Conservation (phyloP, 2,113 vertebrate species). For the Cavia aperea region DNA sequence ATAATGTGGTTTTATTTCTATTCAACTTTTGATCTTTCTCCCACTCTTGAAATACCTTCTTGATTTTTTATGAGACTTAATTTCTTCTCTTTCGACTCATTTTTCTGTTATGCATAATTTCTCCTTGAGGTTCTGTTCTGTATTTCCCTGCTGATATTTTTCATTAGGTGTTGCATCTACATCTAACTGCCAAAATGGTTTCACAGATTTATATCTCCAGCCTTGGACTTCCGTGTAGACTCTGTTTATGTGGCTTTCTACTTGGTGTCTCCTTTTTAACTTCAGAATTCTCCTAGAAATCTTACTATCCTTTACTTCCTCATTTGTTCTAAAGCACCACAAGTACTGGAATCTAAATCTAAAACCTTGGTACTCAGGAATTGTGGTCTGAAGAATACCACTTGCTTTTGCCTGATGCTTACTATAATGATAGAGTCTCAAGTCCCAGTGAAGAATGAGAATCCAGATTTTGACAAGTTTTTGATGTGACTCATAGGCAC, state of each 20-base stretch:
- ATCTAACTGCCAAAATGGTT: neutral
- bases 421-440: neutral
- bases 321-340: fast-evolving
- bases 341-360: neutral
- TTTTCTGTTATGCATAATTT: neutral
- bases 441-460: neutral
- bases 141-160: neutral
- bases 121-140: neutral
- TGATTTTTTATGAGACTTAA: neutral
- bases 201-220: neutral
- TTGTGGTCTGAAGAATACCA: neutral
- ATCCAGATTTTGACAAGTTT: neutral
- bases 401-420: neutral
- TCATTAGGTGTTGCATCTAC: neutral
- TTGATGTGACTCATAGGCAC: neutral
- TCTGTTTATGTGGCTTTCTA: neutral
- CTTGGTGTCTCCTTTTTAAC: neutral
- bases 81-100: neutral
- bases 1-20: neutral
- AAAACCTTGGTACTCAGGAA: neutral
- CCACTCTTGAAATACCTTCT: neutral
- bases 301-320: fast-evolving
- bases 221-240: neutral
- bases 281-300: neutral
- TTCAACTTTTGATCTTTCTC: neutral